Percentiles rank a stretch among this genome's conserved stretches.
phyloP scores from a whole-genome alignment of 30 jellyfish, hydroid and myxozoan genomes.

The Aurelia sp. region DNA sequence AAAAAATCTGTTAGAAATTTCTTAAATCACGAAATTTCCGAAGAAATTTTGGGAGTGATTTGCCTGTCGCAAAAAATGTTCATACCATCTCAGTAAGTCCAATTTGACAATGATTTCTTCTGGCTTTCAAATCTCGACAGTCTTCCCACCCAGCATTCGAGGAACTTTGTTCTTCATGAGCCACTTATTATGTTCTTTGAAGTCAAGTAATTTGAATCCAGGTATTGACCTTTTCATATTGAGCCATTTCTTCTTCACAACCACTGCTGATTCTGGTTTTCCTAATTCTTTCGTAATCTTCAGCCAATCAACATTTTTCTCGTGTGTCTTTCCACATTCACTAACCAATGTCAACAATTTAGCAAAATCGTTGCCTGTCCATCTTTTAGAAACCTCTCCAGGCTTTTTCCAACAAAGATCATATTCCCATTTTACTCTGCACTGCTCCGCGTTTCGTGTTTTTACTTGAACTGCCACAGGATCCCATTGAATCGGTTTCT shows the following conservation, averaged over 20 bases:
- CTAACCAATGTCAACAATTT: not conserved
- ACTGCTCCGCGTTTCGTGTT: slow-evolving; percentile 48
- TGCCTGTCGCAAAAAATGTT: too few relatives aligned
- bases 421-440: slow-evolving; percentile 37
- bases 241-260: not conserved
- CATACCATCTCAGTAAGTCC: too few relatives aligned
- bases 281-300: slow-evolving; percentile 5
- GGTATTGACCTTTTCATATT: too few relatives aligned
- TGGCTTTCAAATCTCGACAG: too few relatives aligned
- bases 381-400: slow-evolving; percentile 1
- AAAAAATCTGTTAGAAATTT: too few relatives aligned
- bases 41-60: too few relatives aligned
- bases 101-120: too few relatives aligned
- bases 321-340: slow-evolving; percentile 23
- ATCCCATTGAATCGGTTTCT: slow-evolving; percentile 8
- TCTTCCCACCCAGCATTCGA: too few relatives aligned
- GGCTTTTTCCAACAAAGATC: slow-evolving; percentile 23
- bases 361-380: slow-evolving; percentile 23
- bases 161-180: too few relatives aligned
- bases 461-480: slow-evolving; percentile 16
- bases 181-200: too few relatives aligned
- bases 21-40: too few relatives aligned
- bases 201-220: too few relatives aligned
- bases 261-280: not conserved
- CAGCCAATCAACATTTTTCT: slow-evolving; percentile 46